Evolutionary conservation across 2,797 vertebrate genomes (phyloP), one percentile per base, ranked within the genome.

Genomic region (Sebastes kiyomatsui): DNA sequence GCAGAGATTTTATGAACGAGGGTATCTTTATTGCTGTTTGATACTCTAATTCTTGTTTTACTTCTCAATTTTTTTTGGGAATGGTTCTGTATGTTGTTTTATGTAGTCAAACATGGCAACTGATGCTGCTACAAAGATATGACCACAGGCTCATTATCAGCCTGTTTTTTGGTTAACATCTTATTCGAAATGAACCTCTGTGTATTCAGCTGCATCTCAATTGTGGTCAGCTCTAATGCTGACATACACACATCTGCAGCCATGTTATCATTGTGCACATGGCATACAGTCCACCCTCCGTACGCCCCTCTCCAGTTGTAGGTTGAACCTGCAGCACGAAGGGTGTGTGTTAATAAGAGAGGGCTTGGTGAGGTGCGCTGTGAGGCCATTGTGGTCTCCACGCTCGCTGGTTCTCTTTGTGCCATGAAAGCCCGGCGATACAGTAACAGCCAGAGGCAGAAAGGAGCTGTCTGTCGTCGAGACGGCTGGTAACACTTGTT

Each of bases 401-500:
- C 86, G 83, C 86, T 95, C 67, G 11, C 88, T 96, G 92, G 90
- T 95, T 94, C 86, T 59, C 92, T 97, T 96, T 96, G 95, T 97
- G 94, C 91, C 79, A 68, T 90, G 91, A 90, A 87, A 85, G 92
- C 89, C 77, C 33, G 84, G 88, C 56, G 91, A 95, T 94, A 95
- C 92, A 94, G 95, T 96, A 95, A 87, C 87, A 86, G 94, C 91
- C 90, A 93, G 92, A 91, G 89, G 93, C 96, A 97, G 96, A 93
- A 78, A 94, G 94, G 96, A 97, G 96, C 93, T 96, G 95, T 97
- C 98, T 97, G 95, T 98, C 97, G 96, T 93, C 96, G 84, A 88
- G 90, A 83, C 90, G 93, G 92, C 94, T 94, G 95, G 93, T 91
- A 94, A 93, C 92, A 72, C 94, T 96, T 96, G 93, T 95, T 93